Evolutionary conservation across 2,113 vertebrate genomes (phyloP), one percentile per base, ranked within the genome.

Genomic region (Thamnophis sirtalis): DNA sequence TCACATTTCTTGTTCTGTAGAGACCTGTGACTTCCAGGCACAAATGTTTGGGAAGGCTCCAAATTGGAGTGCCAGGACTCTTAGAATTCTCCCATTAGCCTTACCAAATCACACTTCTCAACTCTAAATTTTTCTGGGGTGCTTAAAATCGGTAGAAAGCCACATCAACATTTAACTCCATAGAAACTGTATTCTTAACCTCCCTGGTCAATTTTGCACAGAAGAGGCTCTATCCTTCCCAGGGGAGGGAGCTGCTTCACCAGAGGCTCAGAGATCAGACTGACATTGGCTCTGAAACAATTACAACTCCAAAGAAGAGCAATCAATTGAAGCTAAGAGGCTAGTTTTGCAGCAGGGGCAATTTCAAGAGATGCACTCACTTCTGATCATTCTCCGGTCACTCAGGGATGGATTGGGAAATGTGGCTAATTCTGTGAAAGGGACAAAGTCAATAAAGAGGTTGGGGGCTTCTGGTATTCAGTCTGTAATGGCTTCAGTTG

Each of bases 311-410:
- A 89, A 92, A 85, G 38, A 85, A 92, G 73, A 80, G 13, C 73
- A 60, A 85, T 89, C 63, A 86, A 92, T 54, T 19, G 48, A 60
- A 22, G 38, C 88, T 43, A 63, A 89, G 91, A 92, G 91, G 48
- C n/a, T 63, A 49, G 58, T 87, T 90, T 87, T 90, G 15, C 58
- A 15, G 17, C 13, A 11, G 55, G 58, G 87, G 26, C 54, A 60
- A 26, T 50, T 63, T 90, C 50, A n/a, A 90, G 90, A 93, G 56
- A 21, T 51, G 89, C 89, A 90, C 56, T 93, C 84, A 2, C 84
- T 93, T 90, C 84, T 93, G 15, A 92, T 92, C 88, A 92, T 86
- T 33, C 56, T 90, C 58, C 15, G 87, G 28, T 93, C 56, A 63
- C 58, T 58, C 54, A 43, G 88, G 85, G 55, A 56, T 48, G 5